A percentile compares a stretch with the other conserved stretches of the same genome.
Conservation (phyloP, 2,888 invertebrate species). For the Dasysyrphus albostriatus region DNA sequence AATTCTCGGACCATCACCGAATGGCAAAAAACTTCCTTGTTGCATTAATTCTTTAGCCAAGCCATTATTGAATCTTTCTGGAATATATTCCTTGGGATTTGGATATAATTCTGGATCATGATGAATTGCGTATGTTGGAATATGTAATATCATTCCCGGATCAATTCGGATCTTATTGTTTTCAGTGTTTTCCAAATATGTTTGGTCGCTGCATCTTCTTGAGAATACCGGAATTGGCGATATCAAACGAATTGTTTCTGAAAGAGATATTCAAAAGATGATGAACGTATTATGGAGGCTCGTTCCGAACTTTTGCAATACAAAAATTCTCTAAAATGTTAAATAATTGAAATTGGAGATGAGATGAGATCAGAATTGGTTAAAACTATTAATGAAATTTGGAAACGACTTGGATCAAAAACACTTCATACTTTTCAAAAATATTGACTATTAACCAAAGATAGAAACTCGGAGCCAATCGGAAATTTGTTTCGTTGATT, state of each 20-base stretch:
- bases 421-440: too few relatives aligned
- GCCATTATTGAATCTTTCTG: conserved; percentile 80
- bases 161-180: conserved; percentile 77
- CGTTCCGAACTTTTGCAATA: too few relatives aligned
- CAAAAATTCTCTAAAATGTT: too few relatives aligned
- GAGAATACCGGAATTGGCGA: conserved; percentile 78
- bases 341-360: too few relatives aligned
- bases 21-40: conserved; percentile 80
- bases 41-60: conserved; percentile 77
- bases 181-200: conserved; percentile 72
- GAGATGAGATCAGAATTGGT: too few relatives aligned
- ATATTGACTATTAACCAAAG: too few relatives aligned
- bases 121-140: conserved; percentile 81
- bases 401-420: too few relatives aligned
- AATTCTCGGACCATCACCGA: conserved; percentile 81
- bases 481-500: too few relatives aligned
- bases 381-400: too few relatives aligned
- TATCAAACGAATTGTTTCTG: conserved; percentile 79
- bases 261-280: not conserved
- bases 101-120: conserved; percentile 79
- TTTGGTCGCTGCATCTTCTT: conserved; percentile 78
- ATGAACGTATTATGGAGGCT: too few relatives aligned
- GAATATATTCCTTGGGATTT: conserved; percentile 78
- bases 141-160: conserved; percentile 79
- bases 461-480: too few relatives aligned